phyloP scores from a whole-genome alignment of 2,888 invertebrate genomes.

The Stenchaetothrips biformis region DNA sequence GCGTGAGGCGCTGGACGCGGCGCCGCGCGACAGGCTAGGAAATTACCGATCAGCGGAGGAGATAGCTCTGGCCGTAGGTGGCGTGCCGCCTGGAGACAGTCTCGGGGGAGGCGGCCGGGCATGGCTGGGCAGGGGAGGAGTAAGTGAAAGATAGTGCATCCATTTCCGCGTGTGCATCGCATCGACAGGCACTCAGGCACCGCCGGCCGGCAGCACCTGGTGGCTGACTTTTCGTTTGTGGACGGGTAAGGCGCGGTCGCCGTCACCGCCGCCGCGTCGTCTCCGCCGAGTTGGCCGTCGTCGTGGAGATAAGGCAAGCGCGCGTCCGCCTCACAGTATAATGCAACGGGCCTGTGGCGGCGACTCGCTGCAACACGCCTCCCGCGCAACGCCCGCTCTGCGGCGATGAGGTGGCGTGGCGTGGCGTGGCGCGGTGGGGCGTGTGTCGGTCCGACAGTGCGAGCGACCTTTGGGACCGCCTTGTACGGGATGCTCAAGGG shows the following conservation, averaged over 20 bases:
- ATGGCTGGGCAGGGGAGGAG: neutral
- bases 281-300: too few relatives aligned
- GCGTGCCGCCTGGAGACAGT: neutral
- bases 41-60: neutral
- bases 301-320: too few relatives aligned
- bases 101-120: neutral
- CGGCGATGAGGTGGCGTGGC: neutral
- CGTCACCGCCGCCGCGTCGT: too few relatives aligned
- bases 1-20: too few relatives aligned
- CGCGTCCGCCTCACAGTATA: too few relatives aligned
- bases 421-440: neutral
- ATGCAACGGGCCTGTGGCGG: too few relatives aligned
- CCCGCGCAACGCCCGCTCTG: neutral
- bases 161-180: too few relatives aligned
- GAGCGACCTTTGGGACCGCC: conserved; percentile 22
- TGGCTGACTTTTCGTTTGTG: too few relatives aligned
- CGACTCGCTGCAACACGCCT: neutral
- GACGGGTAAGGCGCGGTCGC: too few relatives aligned
- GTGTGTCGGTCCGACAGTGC: neutral
- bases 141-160: too few relatives aligned
- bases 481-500: conserved; percentile 8
- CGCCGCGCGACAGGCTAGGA: neutral
- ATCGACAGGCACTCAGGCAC: too few relatives aligned
- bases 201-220: too few relatives aligned
- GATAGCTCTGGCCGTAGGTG: neutral